Evolutionary conservation across 2,113 vertebrate species (phyloP).

Genomic region (Stegastes partitus): DNA sequence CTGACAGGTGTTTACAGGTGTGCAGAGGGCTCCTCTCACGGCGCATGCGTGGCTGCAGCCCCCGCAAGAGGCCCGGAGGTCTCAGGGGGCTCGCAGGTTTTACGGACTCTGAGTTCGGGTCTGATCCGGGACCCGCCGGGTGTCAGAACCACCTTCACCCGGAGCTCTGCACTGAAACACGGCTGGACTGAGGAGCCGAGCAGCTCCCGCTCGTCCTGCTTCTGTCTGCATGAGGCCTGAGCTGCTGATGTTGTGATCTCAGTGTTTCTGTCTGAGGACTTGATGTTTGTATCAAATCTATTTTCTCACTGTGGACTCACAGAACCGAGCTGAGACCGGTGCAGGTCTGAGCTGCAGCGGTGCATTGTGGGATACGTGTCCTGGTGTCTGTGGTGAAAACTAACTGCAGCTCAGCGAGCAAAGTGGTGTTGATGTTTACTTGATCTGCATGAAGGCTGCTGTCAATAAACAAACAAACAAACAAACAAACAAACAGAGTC

Average conservation of each 20-base stretch:
- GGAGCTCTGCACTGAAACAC: no score
- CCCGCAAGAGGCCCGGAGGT: neutral
- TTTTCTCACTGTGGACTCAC: slow-evolving; percentile 63
- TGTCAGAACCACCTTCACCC: no score
- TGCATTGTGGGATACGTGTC: slow-evolving; percentile 51
- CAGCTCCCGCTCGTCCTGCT: no score
- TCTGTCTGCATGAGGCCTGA: no score
- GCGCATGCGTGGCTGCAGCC: slow-evolving; percentile 10
- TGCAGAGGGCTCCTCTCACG: slow-evolving; percentile 14
- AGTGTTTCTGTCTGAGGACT: slow-evolving; percentile 65
- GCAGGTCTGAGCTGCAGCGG: slow-evolving; percentile 18
- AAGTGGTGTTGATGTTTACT: slow-evolving; percentile 46
- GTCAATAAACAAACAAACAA: slow-evolving; percentile 67
- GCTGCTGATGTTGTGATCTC: no score
- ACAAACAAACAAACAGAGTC: neutral
- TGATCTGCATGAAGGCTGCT: slow-evolving; percentile 68
- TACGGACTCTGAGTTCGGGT: neutral
- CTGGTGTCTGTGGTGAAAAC: slow-evolving; percentile 35
- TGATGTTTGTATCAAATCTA: slow-evolving; percentile 75
- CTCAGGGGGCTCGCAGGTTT: neutral
- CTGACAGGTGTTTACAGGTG: slow-evolving; percentile 31
- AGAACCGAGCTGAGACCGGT: neutral
- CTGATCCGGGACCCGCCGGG: neutral
- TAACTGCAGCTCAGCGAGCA: slow-evolving; percentile 15
- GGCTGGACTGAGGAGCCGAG: no score